Percentiles rank a stretch among this genome's conserved stretches.
Evolutionary conservation across 2,888 invertebrate genomes (phyloP).

Genomic region (Helicoverpa assulta): DNA sequence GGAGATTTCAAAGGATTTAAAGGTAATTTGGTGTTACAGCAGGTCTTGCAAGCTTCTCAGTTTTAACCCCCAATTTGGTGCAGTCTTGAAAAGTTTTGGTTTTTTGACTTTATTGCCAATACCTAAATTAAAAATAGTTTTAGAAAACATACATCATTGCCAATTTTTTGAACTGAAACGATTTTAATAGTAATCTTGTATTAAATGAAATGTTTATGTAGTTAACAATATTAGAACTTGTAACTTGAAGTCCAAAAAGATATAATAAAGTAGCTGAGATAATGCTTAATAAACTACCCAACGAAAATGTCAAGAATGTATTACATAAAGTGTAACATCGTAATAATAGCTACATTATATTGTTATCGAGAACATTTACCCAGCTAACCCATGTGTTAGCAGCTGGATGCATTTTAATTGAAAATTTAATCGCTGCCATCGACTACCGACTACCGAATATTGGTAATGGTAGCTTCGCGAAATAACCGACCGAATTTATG

Average conservation of each 20-base stretch:
- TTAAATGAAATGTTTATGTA: too few species aligned
- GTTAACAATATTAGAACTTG: too few species aligned
- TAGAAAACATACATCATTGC: too few species aligned
- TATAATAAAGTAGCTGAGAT: too few species aligned
- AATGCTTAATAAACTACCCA: neutral
- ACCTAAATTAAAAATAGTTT: too few species aligned
- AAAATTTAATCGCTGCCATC: conserved; percentile 60
- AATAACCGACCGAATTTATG: conserved; percentile 47
- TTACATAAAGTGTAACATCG: neutral
- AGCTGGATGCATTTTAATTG: conserved; percentile 53
- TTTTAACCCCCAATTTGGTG: too few species aligned
- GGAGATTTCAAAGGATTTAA: neutral
- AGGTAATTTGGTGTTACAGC: neutral
- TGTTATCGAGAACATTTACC: conserved; percentile 24
- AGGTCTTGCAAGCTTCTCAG: neutral
- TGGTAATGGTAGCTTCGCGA: conserved; percentile 37
- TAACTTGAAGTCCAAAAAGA: too few species aligned
- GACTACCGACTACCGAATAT: conserved; percentile 47
- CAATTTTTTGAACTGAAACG: too few species aligned
- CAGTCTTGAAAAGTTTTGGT: too few species aligned
- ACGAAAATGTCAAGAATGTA: neutral
- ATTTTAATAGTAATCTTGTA: too few species aligned
- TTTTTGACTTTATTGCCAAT: too few species aligned
- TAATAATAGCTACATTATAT: conserved; percentile 14
- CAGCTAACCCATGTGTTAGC: conserved; percentile 36